Evolutionary conservation across 1,140 invertebrate species (phyloP).

Genomic region (Lordiphosa collinella): DNA sequence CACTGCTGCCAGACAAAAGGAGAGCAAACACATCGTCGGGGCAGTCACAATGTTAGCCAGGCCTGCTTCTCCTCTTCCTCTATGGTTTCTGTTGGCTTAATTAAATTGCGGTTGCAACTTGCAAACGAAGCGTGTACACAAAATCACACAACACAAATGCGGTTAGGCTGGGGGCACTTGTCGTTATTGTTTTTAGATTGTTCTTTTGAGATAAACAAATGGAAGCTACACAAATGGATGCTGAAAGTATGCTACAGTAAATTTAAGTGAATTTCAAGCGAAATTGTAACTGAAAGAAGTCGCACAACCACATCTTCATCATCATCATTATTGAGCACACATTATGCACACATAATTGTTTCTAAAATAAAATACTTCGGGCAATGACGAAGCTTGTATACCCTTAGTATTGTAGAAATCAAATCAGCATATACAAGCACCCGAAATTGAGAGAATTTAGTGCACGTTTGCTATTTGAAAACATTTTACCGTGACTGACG

Average conservation of each 20-base stretch:
- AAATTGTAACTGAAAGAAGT: not conserved
- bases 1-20: conserved; percentile 28
- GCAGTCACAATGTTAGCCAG: conserved; percentile 45
- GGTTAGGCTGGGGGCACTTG: not conserved
- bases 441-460: no score
- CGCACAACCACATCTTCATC: conserved; percentile 51
- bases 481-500: no score
- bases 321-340: conserved; percentile 49
- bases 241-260: conserved; percentile 4
- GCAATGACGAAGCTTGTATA: not conserved
- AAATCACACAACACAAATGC: conserved; percentile 54
- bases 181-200: conserved; percentile 2
- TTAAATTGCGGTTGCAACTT: conserved; percentile 74
- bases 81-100: conserved; percentile 68
- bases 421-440: not conserved
- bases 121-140: conserved; percentile 75
- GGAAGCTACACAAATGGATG: not conserved
- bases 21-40: conserved; percentile 41
- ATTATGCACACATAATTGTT: conserved; percentile 41
- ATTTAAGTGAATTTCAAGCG: not conserved
- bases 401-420: not conserved
- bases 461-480: no score
- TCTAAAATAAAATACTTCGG: conserved; percentile 4
- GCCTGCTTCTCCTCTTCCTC: conserved; percentile 13
- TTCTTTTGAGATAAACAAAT: not conserved